Conservation (phyloP, 2,113 vertebrate species). For the Oncorhynchus gorbuscha region DNA sequence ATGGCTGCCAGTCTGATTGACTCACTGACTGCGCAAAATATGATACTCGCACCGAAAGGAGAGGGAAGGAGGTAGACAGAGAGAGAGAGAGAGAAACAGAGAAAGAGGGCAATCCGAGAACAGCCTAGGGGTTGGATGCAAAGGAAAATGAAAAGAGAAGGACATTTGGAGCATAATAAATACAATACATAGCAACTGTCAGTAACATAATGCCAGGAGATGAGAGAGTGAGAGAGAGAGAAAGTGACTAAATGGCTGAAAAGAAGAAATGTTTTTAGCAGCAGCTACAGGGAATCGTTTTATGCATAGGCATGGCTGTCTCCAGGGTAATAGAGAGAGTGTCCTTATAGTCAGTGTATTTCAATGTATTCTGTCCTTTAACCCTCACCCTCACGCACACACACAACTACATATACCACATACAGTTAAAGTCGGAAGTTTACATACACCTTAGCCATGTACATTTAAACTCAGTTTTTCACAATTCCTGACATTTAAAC, state of each 20-base stretch:
- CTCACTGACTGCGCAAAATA: conserved; percentile 1
- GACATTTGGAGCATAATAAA: conserved; percentile 42
- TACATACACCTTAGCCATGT: no score
- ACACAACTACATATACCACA: not conserved
- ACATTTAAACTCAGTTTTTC: no score
- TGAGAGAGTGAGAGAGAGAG: not conserved
- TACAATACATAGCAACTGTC: conserved; percentile 1
- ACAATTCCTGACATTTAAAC: no score
- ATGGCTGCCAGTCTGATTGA: not conserved
- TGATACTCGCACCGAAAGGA: conserved; percentile 19
- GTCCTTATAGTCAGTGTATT: not conserved
- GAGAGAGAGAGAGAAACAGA: no score
- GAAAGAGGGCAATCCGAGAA: not conserved
- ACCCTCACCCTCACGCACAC: not conserved
- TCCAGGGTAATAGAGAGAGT: conserved; percentile 1
- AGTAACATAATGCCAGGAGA: not conserved
- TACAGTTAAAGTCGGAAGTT: no score
- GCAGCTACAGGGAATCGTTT: not conserved
- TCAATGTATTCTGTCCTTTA: not conserved
- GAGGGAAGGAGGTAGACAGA: conserved; percentile 11
- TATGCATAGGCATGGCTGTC: not conserved
- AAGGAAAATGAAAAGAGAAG: not conserved
- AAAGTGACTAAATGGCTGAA: not conserved
- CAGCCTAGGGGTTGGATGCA: not conserved
- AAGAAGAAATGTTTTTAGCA: not conserved